Evolutionary conservation across 2,797 vertebrate species (phyloP), one percentile per base, ranked within the genome.

Genomic region (Hippoglossus hippoglossus): DNA sequence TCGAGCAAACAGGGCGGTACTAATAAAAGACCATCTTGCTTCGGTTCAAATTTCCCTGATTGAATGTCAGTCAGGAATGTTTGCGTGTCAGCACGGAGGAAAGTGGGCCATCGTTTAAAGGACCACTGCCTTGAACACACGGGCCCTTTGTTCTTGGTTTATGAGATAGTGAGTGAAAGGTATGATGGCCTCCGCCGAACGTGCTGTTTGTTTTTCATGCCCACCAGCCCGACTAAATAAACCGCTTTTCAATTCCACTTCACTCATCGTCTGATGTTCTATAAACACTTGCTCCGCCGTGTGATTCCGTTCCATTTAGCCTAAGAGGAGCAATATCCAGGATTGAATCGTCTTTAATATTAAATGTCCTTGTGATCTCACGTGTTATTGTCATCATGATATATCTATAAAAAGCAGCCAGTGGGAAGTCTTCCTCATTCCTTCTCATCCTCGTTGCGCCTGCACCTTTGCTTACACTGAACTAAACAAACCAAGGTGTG

Each of bases 41-140:
- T 92, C 89, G 89, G 87, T 95, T 94, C 93, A 93, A 91, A 93
- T 94, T 93, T 92, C 91, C 93, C 92, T 94, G 93, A 95, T 94
- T 94, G 93, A 94, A 92, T 94, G 94, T 94, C 94, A 94, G 91
- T 94, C 94, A 94, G 87, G 93, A 94, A 93, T 94, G 92, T 94
- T 93, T 93, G 90, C 82, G 78, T 91, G 92, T 91, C 86, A 67
- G 80, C 82, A 7, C 75, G 73, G 78, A 76, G 85, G 89, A 87
- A 91, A 91, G 86, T 80, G 89, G 89, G 85, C 78, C 85, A 88
- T 85, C 82, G 71, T 89, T 89, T 92, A 87, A 90, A 91, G 88
- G 80, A 86, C 88, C 85, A 79, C 82, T 75, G 87, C 87, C 85
- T 84, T 26, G 68, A 82, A 92, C 88, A 91, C 85, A 92, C 82